phyloP scores from a whole-genome alignment of 2,797 vertebrate genomes.

The Morelia viridis region DNA sequence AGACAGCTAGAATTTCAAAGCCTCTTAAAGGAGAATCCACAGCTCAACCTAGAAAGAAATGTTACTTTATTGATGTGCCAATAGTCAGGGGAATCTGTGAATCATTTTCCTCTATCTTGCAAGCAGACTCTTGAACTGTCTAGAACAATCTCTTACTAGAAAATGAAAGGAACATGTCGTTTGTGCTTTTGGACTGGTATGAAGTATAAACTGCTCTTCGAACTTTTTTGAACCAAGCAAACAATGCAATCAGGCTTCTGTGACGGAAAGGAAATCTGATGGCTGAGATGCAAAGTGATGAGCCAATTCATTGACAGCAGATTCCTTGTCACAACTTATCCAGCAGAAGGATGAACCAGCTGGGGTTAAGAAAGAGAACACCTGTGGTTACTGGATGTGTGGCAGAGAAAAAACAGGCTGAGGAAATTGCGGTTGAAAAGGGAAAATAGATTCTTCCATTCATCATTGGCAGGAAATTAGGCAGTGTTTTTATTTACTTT shows the following conservation, averaged over 20 bases:
- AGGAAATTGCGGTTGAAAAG: neutral
- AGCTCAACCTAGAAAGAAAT: neutral
- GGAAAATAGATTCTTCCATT: conserved; percentile 12
- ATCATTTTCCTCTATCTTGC: neutral
- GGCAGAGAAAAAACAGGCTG: neutral
- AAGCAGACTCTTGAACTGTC: neutral
- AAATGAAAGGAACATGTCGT: neutral
- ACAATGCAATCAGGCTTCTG: neutral
- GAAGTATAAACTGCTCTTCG: neutral
- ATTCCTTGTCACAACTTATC: conserved; percentile 4
- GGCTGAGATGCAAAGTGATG: neutral
- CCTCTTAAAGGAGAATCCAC: neutral
- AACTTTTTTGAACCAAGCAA: neutral
- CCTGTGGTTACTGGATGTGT: neutral
- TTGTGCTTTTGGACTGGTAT: neutral
- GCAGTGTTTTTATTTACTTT: neutral
- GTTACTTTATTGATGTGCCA: neutral
- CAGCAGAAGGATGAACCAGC: neutral
- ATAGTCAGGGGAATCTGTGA: neutral
- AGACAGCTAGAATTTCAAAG: neutral
- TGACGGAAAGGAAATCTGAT: neutral
- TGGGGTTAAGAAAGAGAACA: neutral
- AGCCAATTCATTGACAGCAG: neutral
- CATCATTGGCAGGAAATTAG: conserved; percentile 17
- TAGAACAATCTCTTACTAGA: neutral